These are phyloP conservation scores for Capitulum mitella DNA, from an alignment of 2,888 invertebrate genomes.

Conservation along the genomic window DNA sequence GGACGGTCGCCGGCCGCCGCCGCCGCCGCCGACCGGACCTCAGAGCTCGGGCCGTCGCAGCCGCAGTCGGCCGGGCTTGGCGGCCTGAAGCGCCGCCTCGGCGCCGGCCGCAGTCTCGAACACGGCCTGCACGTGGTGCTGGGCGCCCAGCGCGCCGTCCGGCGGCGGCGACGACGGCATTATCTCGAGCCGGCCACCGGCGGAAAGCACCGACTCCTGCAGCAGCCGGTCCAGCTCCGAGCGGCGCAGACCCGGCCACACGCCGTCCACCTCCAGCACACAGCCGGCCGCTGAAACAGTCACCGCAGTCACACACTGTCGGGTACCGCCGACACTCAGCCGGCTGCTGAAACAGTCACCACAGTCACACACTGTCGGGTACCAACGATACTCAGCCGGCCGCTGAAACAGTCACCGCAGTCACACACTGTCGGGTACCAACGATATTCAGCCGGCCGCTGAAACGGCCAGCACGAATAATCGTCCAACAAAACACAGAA, in stretches of 20 bases:
- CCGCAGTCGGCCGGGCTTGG: neutral
- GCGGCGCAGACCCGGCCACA: neutral
- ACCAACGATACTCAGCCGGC: slow-evolving; percentile 1
- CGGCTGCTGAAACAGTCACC: too few relatives aligned
- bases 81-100: neutral
- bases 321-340: neutral
- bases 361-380: neutral
- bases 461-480: too few relatives aligned
- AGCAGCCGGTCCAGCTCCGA: slow-evolving; percentile 6
- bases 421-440: neutral
- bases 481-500: neutral
- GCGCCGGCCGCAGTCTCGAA: slow-evolving; percentile 2
- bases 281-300: neutral
- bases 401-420: too few relatives aligned
- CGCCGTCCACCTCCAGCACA: slow-evolving; percentile 22
- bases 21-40: neutral
- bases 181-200: slow-evolving; percentile 4
- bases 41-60: slow-evolving; percentile 1
- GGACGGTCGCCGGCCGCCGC: too few relatives aligned
- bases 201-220: slow-evolving; percentile 8
- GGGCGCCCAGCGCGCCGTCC: neutral
- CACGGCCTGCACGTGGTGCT: neutral
- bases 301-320: neutral
- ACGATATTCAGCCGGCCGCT: neutral
- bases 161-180: neutral